Conservation (phyloP, 2,113 vertebrate genomes). For the Junco hyemalis region DNA sequence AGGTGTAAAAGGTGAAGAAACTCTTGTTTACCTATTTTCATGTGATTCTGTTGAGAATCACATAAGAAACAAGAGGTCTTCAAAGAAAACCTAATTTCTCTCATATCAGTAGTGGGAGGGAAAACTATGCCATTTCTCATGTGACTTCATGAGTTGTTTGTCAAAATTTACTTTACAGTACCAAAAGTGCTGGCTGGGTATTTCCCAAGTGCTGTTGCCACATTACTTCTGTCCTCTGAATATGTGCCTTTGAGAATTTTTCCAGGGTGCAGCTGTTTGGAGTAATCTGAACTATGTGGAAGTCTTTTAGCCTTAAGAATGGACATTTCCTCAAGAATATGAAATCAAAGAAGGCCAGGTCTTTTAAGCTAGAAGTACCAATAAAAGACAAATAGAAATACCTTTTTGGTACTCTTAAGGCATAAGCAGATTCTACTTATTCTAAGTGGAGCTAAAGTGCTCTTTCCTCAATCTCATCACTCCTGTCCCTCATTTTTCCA, state of each 20-base stretch:
- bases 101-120: background rate
- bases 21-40: background rate
- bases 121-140: background rate
- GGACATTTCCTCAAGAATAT: background rate
- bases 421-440: background rate
- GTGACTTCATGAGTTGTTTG: background rate
- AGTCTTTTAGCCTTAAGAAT: background rate
- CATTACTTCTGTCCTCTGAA: background rate
- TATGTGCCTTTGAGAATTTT: background rate
- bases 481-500: background rate
- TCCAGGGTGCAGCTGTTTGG: background rate
- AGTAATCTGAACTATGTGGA: background rate
- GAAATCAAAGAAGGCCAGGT: background rate
- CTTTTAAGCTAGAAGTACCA: background rate
- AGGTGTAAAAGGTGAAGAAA: too few species aligned
- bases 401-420: background rate
- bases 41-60: background rate
- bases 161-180: background rate
- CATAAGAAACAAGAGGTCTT: background rate
- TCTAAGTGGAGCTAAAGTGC: background rate
- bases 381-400: background rate
- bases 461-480: background rate
- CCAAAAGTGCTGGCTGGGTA: background rate
- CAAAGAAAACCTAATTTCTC: background rate
- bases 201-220: background rate